phyloP scores from a whole-genome alignment of 2,888 invertebrate species.

The Dryadula phaetusa region DNA sequence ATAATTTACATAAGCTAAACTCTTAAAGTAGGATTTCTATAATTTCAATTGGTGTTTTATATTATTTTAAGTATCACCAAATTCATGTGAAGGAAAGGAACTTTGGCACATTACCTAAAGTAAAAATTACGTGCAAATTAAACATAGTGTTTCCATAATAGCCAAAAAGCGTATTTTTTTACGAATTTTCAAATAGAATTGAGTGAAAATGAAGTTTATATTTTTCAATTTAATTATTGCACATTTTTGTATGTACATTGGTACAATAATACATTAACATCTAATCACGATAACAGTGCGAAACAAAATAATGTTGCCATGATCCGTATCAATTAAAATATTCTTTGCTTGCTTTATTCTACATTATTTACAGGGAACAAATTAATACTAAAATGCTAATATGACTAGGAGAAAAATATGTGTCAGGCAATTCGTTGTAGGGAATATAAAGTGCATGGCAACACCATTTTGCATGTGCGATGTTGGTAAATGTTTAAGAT shows the following conservation, averaged over 20 bases:
- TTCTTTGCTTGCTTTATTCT: constrained; percentile 8
- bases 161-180: constrained; percentile 1
- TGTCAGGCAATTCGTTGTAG: constrained; percentile 31
- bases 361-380: constrained; percentile 20
- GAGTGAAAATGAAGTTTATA: neutral
- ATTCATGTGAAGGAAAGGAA: constrained; percentile 31
- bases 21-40: constrained; percentile 24
- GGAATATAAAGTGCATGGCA: constrained; percentile 25
- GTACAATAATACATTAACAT: constrained; percentile 17
- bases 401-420: constrained; percentile 25
- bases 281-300: constrained; percentile 15
- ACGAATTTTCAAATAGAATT: constrained; percentile 3
- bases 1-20: constrained; percentile 31
- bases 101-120: constrained; percentile 50
- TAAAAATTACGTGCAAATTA: constrained; percentile 40
- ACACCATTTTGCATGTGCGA: constrained; percentile 30
- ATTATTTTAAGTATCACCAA: constrained; percentile 13
- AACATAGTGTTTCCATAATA: constrained; percentile 7
- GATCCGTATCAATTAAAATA: constrained; percentile 9
- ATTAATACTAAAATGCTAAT: constrained; percentile 9
- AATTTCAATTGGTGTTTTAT: constrained; percentile 13
- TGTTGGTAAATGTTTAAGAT: constrained; percentile 70
- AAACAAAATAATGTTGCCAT: constrained; percentile 43
- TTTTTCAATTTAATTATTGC: constrained; percentile 1
- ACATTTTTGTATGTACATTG: neutral